Percentiles rank a stretch among this genome's conserved stretches.
Evolutionary conservation across 2,797 vertebrate genomes (phyloP).

Genomic region (Graptemys geographica): DNA sequence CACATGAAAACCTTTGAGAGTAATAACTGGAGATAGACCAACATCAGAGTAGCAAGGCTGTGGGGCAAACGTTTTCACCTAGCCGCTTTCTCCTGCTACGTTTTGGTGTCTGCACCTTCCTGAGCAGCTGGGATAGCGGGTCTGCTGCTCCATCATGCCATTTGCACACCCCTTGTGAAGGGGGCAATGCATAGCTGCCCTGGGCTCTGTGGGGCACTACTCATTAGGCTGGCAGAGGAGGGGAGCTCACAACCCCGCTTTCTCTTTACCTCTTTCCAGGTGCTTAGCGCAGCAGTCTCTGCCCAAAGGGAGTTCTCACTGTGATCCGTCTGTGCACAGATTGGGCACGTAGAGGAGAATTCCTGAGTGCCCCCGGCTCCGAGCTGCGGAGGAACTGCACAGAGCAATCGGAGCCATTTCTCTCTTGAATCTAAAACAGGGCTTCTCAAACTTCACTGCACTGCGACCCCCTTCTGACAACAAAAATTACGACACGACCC

Average conservation of each 20-base stretch:
- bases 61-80: constrained; percentile 41
- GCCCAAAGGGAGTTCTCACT: background rate
- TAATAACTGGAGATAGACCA: background rate
- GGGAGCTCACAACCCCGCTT: background rate
- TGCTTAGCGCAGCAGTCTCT: background rate
- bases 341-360: background rate
- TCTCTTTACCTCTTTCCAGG: background rate
- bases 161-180: background rate
- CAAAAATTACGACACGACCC: too few species aligned
- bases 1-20: constrained; percentile 43
- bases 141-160: background rate
- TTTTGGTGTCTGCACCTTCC: background rate
- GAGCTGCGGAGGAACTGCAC: background rate
- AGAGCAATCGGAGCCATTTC: background rate
- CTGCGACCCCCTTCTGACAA: too few species aligned
- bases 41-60: constrained; percentile 1
- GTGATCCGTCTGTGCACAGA: background rate
- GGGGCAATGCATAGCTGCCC: background rate
- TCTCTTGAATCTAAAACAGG: background rate
- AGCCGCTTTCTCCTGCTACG: constrained; percentile 27
- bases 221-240: background rate
- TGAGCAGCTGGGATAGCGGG: background rate
- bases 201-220: background rate
- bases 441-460: too few species aligned
- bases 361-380: rapidly evolving